Percentiles rank a stretch among this genome's conserved stretches.
Evolutionary conservation across 2,797 vertebrate genomes (phyloP).

Genomic region (Alectoris magna): DNA sequence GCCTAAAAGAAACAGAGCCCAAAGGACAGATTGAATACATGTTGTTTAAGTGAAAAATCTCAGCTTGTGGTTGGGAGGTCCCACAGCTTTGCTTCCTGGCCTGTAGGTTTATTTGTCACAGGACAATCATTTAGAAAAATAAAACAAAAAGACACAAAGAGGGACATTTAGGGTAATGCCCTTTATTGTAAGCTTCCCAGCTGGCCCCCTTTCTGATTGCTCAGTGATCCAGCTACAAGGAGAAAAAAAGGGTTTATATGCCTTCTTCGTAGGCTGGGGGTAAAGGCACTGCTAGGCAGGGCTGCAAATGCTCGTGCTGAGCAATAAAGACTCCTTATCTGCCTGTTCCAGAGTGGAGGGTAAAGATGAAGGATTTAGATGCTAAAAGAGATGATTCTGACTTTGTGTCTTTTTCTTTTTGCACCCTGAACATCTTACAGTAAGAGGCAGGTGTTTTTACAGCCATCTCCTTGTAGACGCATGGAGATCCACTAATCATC

Average conservation of each 20-base stretch:
- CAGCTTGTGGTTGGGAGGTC: slow-evolving; percentile 1
- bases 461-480: background rate
- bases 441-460: background rate
- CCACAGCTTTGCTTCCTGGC: background rate
- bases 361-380: background rate
- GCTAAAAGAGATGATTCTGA: background rate
- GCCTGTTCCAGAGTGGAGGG: background rate
- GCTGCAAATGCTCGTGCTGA: background rate
- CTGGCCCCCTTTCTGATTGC: background rate
- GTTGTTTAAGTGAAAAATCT: slow-evolving; percentile 4
- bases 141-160: background rate
- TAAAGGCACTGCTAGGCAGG: background rate
- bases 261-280: background rate
- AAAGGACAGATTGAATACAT: background rate
- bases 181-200: background rate
- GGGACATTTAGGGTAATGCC: background rate
- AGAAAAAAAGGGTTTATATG: background rate
- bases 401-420: background rate
- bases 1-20: background rate
- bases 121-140: slow-evolving; percentile 7
- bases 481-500: background rate
- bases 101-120: slow-evolving; percentile 10
- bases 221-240: background rate
- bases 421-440: background rate
- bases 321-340: background rate